These are phyloP conservation scores for Arrhopalites spinosus DNA, from an alignment of 2,888 invertebrate species.

Conservation along the genomic window DNA sequence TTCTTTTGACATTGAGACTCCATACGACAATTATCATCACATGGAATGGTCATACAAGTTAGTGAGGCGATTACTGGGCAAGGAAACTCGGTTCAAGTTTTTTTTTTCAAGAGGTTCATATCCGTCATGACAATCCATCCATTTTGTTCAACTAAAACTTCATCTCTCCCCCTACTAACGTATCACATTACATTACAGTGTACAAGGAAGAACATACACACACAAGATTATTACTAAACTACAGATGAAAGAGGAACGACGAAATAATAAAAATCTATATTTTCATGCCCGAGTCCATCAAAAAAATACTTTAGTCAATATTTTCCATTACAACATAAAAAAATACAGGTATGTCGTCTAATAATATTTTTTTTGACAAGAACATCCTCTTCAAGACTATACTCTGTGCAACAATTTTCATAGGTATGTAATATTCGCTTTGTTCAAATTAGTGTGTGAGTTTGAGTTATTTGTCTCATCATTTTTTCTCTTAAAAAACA, in stretches of 20 bases:
- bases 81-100: conserved; percentile 43
- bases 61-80: conserved; percentile 28
- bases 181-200: conserved; percentile 18
- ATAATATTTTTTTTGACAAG: too few species aligned
- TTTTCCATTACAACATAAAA: too few species aligned
- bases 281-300: neutral
- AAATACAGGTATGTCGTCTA: too few species aligned
- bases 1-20: neutral
- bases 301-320: neutral
- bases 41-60: conserved; percentile 31
- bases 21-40: conserved; percentile 14
- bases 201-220: neutral
- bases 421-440: too few species aligned
- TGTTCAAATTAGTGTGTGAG: too few species aligned
- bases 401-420: too few species aligned
- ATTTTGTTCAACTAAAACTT: neutral
- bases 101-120: conserved; percentile 43
- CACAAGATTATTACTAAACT: neutral
- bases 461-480: too few species aligned
- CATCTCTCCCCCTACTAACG: neutral
- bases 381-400: too few species aligned
- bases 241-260: neutral
- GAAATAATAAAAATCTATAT: neutral
- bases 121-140: conserved; percentile 36
- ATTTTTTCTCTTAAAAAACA: too few species aligned